Base-by-base conservation (phyloP, 2,888 invertebrate genomes). In the Cabera pusaria region DNA sequence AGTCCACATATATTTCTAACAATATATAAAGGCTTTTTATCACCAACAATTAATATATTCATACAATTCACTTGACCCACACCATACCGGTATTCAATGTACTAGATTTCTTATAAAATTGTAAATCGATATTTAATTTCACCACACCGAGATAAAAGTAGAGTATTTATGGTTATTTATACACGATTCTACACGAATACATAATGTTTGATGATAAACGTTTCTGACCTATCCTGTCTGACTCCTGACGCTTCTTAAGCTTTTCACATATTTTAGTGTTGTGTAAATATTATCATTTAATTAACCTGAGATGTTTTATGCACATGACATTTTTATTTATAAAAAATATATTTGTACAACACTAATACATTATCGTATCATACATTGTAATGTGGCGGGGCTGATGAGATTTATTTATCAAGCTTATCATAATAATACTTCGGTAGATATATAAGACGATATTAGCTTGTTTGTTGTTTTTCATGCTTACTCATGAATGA, bases 191-290 rank as follows among this genome's bases (percentile, higher is more conserved):
- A 28, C 19, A 12, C 28, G 12, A 6, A 4, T 7, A 7, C 7
- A 12, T 12, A 12, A 8, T 12, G 4, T 23, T 17, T 19, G 6
- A 19, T 17, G 20, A 27, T 16, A n/a, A n/a, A n/a, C n/a, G n/a
- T n/a, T n/a, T n/a, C n/a, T n/a, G n/a, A n/a, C n/a, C n/a, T n/a
- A n/a, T n/a, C n/a, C n/a, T n/a, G n/a, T 54, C 45, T 14, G 16
- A 48, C 44, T 62, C 66, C 52, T 54, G 25, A 59, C 45, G 76
- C 77, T 77, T 78, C 45, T 81, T 82, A 72, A 56, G 81, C 81
- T 82, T 81, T 50, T 76, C 72, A 74, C 43, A 45, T 38, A 37
- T 14, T 7, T 34, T 41, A 35, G 32, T 40, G 48, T 52, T 49
- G 43, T 43, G 39, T 34, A 37, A 41, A 49, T 49, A 44, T 41